Percentiles rank a stretch among this genome's conserved stretches.
Conservation (phyloP, 1,140 invertebrate genomes). For the Drosophila nikananu region DNA sequence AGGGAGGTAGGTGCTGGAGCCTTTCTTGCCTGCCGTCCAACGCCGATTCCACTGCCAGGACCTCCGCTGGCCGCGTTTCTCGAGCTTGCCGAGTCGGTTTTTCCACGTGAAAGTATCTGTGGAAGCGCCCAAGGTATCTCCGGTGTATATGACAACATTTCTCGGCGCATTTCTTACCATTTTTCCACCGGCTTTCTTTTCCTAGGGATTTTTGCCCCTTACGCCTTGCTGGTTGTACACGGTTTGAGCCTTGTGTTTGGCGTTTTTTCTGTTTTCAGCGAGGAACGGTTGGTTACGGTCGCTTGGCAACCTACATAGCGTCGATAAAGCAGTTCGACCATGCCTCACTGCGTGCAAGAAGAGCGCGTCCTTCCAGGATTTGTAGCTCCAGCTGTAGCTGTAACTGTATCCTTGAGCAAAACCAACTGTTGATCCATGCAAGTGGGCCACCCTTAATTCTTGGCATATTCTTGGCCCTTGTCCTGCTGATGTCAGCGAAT, state of each 20-base stretch:
- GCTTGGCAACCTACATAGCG: slow-evolving; percentile 73
- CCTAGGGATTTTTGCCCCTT: slow-evolving; percentile 15
- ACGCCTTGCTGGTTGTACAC: slow-evolving; percentile 7
- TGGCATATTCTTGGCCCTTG: slow-evolving; percentile 14
- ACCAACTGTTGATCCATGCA: slow-evolving; percentile 42
- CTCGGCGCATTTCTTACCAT: slow-evolving; percentile 70
- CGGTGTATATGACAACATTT: slow-evolving; percentile 45
- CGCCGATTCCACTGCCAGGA: slow-evolving; percentile 37
- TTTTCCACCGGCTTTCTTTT: slow-evolving; percentile 34
- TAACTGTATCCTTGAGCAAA: not conserved
- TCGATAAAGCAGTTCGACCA: slow-evolving; percentile 71
- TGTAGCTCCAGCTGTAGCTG: slow-evolving; percentile 14
- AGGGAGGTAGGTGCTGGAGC: slow-evolving; percentile 90
- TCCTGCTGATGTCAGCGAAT: slow-evolving; percentile 17
- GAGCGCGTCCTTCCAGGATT: not conserved
- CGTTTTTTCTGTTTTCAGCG: slow-evolving; percentile 36
- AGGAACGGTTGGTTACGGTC: slow-evolving; percentile 71
- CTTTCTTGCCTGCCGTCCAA: slow-evolving; percentile 69
- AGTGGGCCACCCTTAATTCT: slow-evolving; percentile 34
- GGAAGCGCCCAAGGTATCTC: slow-evolving; percentile 21
- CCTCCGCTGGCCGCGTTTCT: slow-evolving; percentile 79
- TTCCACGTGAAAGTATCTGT: slow-evolving; percentile 91
- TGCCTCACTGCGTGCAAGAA: slow-evolving; percentile 43
- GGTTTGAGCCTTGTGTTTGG: slow-evolving; percentile 22
- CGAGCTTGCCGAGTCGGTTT: slow-evolving; percentile 87